Base-by-base conservation (phyloP, 2,888 invertebrate species). In the Polydrusus cervinus region DNA sequence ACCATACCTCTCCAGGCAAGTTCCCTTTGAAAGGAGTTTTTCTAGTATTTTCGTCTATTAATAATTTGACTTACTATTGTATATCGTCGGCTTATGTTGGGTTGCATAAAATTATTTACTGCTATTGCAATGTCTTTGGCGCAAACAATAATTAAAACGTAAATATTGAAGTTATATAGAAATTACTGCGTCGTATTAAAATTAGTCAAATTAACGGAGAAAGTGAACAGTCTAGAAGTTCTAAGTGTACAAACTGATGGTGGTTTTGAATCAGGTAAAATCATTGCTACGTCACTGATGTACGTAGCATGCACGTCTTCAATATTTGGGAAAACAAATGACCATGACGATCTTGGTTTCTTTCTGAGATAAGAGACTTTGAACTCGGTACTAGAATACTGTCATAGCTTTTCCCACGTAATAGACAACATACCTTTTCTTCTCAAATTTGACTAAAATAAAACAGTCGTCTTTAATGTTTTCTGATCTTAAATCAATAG, bases 371-470 rank as follows among this genome's bases (percentile, higher is more conserved):
- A 49, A 49, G 49, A 49, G 14, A 45, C 45, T 45, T 45, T 45
- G 45, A 45, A 45, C 45, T 45, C 40, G 40, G 40, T 8, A 40
- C 40, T 40, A 40, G 40, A 40, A 40, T 40, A 40, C 3, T 40
- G 40, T 40, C 7, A 40, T 40, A 40, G 7, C 40, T 40, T 40
- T 40, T 40, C 34, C 67, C 16, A 43, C 38, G 13, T 47, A 67
- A 67, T 43, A 67, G 13, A 53, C 67, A 55, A 67, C 55, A 16
- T 3, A 49, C 13, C 14, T 38, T 25, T 61, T 61, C 5, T 40
- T 43, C 14, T 16, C 38, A 38, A 61, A 43, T 38, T 61, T 38
- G 20, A 53, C 53, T 53, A 53, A 53, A 53, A 53, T 25, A 53
- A 53, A 53, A 53, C 25, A 10, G 13, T 20, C 8, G 13, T 53